Evolutionary conservation across 1,140 invertebrate species (phyloP).

Genomic region (Lasaia peninsularis): DNA sequence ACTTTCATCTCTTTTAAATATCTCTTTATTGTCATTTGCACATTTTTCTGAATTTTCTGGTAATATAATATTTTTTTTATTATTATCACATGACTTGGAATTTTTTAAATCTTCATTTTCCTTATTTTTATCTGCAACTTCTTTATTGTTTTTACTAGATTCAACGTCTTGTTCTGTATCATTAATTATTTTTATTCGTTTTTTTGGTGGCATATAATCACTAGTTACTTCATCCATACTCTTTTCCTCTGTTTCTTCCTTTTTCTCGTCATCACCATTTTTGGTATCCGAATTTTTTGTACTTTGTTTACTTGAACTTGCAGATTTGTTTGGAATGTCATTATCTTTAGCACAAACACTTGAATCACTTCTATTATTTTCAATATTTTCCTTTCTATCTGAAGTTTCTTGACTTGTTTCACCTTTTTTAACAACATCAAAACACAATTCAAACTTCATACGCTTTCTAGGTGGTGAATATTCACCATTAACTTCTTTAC

Average conservation of each 20-base stretch:
- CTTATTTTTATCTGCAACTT: not conserved
- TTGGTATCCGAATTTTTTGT: not conserved
- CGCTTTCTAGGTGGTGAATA: slow-evolving; percentile 10
- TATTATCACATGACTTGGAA: not conserved
- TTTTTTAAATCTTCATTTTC: not conserved
- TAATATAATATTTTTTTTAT: not conserved
- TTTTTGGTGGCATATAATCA: not conserved
- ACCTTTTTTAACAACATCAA: not conserved
- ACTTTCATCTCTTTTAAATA: not conserved
- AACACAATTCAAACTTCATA: not conserved
- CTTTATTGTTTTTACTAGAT: not conserved
- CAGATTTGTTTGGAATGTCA: not conserved
- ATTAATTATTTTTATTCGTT: not conserved
- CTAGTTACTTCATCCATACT: not conserved
- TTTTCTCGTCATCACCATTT: not conserved
- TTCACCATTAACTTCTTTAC: slow-evolving; percentile 1
- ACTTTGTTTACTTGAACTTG: not conserved
- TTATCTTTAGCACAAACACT: not conserved
- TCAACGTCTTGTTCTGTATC: not conserved
- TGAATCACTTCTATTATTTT: not conserved
- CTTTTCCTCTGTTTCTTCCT: not conserved
- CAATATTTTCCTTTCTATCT: not conserved
- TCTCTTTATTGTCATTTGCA: not conserved
- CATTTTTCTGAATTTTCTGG: not conserved
- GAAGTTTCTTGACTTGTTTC: not conserved